Conservation (phyloP, 2,797 vertebrate genomes). For the Myotis myotis region DNA sequence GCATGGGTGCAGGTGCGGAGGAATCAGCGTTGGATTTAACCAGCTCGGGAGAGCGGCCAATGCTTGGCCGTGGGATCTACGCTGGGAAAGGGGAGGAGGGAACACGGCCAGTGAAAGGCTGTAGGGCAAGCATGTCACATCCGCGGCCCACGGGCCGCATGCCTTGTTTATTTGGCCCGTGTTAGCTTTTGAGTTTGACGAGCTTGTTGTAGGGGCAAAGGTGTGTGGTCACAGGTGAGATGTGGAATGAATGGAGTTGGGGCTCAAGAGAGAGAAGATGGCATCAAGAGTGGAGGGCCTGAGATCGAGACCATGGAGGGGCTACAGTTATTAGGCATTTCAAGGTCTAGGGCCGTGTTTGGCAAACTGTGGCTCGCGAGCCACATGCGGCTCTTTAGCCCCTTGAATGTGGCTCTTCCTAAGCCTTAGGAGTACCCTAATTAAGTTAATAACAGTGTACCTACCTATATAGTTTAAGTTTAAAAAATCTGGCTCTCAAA, state of each 20-base stretch:
- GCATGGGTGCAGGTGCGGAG: no score
- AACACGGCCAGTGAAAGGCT: neutral
- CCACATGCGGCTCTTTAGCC: no score
- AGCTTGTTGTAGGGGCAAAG: neutral
- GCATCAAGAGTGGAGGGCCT: rapidly evolving
- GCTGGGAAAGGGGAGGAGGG: neutral
- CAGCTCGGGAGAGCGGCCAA: rapidly evolving
- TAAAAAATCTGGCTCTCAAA: no score
- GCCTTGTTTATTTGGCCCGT: no score
- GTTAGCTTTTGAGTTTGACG: no score
- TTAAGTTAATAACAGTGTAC: no score
- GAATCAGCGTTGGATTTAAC: rapidly evolving
- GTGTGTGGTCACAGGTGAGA: neutral
- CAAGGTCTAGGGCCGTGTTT: neutral
- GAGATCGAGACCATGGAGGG: rapidly evolving
- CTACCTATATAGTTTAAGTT: no score
- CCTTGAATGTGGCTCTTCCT: no score
- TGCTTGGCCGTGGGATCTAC: rapidly evolving
- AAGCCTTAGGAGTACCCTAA: no score
- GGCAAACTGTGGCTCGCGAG: no score
- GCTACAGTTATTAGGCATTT: rapidly evolving
- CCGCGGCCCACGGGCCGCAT: no score
- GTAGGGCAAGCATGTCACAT: no score
- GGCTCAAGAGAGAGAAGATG: neutral
- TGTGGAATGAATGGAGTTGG: neutral